These are phyloP conservation scores for Meles meles DNA, from an alignment of 2,113 vertebrate species.

Conservation along the genomic window DNA sequence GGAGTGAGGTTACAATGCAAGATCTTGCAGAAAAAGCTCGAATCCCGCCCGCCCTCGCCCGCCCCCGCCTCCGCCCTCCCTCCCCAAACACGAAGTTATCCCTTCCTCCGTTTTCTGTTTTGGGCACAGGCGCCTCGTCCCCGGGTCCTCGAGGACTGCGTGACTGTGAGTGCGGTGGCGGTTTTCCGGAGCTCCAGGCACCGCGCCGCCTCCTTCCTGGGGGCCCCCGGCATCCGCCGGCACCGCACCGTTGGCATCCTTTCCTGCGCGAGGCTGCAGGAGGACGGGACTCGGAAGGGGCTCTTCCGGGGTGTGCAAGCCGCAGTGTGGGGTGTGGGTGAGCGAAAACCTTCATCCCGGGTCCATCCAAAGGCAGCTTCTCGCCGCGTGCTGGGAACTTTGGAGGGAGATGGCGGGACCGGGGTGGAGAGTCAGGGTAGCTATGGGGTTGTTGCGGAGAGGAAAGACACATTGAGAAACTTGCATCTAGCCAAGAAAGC, in stretches of 20 bases:
- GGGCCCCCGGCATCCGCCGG: rapidly evolving
- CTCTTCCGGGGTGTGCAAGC: not conserved
- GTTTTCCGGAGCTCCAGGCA: not conserved
- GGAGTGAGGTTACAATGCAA: too few relatives aligned
- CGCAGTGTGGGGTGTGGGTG: too few relatives aligned
- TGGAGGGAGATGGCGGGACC: not conserved
- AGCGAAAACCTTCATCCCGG: not conserved
- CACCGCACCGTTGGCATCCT: rapidly evolving
- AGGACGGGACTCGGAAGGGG: too few relatives aligned
- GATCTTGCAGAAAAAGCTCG: not conserved
- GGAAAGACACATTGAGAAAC: not conserved
- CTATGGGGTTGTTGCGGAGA: not conserved
- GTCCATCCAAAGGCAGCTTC: too few relatives aligned
- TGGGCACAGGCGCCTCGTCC: rapidly evolving
- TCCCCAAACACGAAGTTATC: not conserved
- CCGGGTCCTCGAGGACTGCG: rapidly evolving
- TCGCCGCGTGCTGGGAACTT: rapidly evolving
- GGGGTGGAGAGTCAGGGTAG: rapidly evolving
- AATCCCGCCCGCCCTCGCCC: not conserved
- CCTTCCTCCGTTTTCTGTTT: not conserved
- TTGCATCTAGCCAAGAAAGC: not conserved
- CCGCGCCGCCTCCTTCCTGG: rapidly evolving
- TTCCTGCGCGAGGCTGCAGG: rapidly evolving
- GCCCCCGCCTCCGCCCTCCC: too few relatives aligned
- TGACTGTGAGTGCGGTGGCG: not conserved